Evolutionary conservation across 1,140 invertebrate genomes (phyloP).

Genomic region (Trachymyrmex cornetzi): DNA sequence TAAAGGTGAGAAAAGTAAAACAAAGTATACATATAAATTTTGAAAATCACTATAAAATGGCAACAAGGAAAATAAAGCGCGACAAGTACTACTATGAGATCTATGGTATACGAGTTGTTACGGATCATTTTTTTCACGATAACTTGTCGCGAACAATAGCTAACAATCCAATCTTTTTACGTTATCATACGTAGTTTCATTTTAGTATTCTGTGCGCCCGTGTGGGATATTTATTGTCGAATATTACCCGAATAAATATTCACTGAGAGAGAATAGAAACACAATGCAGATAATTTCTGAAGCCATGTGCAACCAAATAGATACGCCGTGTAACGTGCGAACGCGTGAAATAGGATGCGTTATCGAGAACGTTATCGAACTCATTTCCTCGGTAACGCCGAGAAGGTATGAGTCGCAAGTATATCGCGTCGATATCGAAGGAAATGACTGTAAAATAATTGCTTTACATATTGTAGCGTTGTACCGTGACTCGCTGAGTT

Average conservation of each 20-base stretch:
- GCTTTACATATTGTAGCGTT: constrained; percentile 43
- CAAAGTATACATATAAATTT: background rate
- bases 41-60: background rate
- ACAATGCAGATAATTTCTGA: constrained; percentile 36
- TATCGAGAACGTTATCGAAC: constrained; percentile 66
- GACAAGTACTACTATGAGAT: background rate
- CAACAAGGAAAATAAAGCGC: background rate
- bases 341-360: constrained; percentile 50
- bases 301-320: constrained; percentile 39
- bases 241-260: background rate
- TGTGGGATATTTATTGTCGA: background rate
- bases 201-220: background rate
- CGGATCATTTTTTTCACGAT: background rate
- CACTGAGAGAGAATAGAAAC: background rate
- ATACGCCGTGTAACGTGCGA: constrained; percentile 59
- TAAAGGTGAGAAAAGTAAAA: constrained; percentile 10
- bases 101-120: background rate
- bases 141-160: background rate
- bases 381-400: constrained; percentile 64
- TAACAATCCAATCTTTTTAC: background rate
- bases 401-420: constrained; percentile 11
- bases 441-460: constrained; percentile 58
- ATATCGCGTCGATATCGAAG: constrained; percentile 40
- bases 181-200: background rate
- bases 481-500: constrained; percentile 7